phyloP scores from a whole-genome alignment of 2,888 invertebrate species.

The Tinea trinotella region DNA sequence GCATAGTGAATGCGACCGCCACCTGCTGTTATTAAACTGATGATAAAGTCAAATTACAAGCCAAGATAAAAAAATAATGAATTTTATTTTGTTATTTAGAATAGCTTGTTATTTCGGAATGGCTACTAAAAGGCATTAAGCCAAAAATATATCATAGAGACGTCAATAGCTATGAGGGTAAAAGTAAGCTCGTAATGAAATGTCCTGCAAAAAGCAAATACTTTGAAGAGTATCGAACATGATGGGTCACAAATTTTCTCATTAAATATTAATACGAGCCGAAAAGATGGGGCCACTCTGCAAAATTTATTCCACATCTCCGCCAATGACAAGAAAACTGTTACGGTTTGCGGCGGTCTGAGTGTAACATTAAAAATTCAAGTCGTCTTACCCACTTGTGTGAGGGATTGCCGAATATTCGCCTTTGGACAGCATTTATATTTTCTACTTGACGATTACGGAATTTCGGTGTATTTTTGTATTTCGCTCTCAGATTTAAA shows the following conservation, averaged over 20 bases:
- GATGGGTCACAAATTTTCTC: conserved; percentile 41
- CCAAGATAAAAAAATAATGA: no score
- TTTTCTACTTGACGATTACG: conserved; percentile 40
- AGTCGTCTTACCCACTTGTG: conserved; percentile 70
- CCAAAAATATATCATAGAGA: neutral
- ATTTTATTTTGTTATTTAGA: no score
- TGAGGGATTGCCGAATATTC: conserved; percentile 71
- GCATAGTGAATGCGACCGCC: no score
- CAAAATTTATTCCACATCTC: conserved; percentile 73
- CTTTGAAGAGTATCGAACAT: neutral
- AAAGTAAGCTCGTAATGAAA: neutral
- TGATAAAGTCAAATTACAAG: no score
- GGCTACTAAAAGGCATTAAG: no score
- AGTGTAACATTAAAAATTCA: conserved; percentile 73
- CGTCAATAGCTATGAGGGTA: neutral
- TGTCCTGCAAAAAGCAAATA: neutral
- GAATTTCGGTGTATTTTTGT: neutral
- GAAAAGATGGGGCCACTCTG: conserved; percentile 73
- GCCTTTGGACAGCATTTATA: conserved; percentile 71
- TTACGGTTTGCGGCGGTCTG: conserved; percentile 72
- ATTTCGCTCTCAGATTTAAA: no score
- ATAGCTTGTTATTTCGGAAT: no score
- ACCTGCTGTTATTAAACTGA: no score
- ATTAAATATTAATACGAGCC: conserved; percentile 69
- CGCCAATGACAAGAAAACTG: conserved; percentile 72